A percentile compares a stretch with the other conserved stretches of the same genome.
Evolutionary conservation across 2,797 vertebrate species (phyloP).

Genomic region (Clarias laeviceps): DNA sequence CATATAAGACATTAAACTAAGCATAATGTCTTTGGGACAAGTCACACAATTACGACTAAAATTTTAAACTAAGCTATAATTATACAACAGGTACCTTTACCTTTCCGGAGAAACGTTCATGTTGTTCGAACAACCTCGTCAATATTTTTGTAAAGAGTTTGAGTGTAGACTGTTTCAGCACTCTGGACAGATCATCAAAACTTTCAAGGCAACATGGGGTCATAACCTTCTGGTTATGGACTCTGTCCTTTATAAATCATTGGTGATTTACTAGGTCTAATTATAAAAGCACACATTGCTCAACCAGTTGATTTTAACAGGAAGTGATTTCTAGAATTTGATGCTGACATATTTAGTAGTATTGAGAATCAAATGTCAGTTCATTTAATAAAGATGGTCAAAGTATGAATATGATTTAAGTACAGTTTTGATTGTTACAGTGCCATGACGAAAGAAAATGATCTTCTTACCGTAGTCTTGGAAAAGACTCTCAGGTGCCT

Average conservation of each 20-base stretch:
- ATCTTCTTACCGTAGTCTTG: not conserved
- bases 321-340: not conserved
- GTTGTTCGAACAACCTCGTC: not conserved
- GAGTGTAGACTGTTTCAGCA: slow-evolving; percentile 58
- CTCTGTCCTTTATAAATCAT: slow-evolving; percentile 29
- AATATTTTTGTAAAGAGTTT: slow-evolving; percentile 23
- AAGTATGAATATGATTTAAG: slow-evolving; percentile 22
- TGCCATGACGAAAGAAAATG: not conserved
- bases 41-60: not conserved
- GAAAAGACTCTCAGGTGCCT: not conserved
- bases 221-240: slow-evolving; percentile 37
- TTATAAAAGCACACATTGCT: not conserved
- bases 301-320: not conserved
- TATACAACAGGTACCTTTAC: not conserved
- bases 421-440: not conserved
- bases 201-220: slow-evolving; percentile 25
- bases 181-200: slow-evolving; percentile 62
- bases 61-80: not conserved
- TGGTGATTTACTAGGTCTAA: not conserved
- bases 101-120: not conserved
- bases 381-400: slow-evolving; percentile 22
- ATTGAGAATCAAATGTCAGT: not conserved
- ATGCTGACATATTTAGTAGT: not conserved
- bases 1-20: not conserved
- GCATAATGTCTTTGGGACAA: not conserved